phyloP scores from a whole-genome alignment of 2,113 vertebrate genomes.

The Rhinolophus ferrumequinum region DNA sequence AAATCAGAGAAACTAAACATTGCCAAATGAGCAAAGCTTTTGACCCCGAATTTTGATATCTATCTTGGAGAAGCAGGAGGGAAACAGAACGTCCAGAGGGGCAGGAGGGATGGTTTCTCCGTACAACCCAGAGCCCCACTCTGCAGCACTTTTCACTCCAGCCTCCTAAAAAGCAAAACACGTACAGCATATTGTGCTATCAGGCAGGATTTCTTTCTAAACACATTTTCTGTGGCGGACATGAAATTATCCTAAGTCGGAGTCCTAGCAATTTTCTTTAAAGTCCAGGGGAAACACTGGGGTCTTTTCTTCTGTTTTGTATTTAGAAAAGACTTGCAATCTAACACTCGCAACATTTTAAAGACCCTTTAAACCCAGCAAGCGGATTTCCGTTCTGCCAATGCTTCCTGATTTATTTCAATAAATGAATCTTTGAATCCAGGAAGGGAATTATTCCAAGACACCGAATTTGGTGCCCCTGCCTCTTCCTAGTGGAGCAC shows the following conservation, averaged over 20 bases:
- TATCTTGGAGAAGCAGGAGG: slow-evolving; percentile 4
- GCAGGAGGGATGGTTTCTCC: not conserved
- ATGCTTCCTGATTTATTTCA: slow-evolving; percentile 81
- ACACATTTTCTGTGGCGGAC: slow-evolving; percentile 41
- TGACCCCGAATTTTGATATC: slow-evolving; percentile 48
- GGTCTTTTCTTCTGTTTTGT: slow-evolving; percentile 79
- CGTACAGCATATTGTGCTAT: slow-evolving; percentile 8
- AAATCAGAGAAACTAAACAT: slow-evolving; percentile 50
- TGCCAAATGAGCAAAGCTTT: slow-evolving; percentile 24
- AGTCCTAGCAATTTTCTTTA: slow-evolving; percentile 68
- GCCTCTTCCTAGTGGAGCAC: slow-evolving; percentile 51
- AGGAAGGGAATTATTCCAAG: slow-evolving; percentile 77
- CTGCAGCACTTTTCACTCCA: slow-evolving; percentile 8
- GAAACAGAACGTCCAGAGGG: not conserved
- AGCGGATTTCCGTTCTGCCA: slow-evolving; percentile 82
- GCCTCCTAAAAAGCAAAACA: slow-evolving; percentile 41
- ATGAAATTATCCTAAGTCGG: slow-evolving; percentile 61
- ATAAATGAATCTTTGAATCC: slow-evolving; percentile 78
- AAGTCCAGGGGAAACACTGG: slow-evolving; percentile 67
- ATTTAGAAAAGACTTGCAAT: slow-evolving; percentile 71
- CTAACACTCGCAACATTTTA: slow-evolving; percentile 62
- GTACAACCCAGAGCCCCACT: not conserved
- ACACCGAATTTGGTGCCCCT: slow-evolving; percentile 61
- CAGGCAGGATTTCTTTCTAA: slow-evolving; percentile 24
- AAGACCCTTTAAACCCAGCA: slow-evolving; percentile 72